Evolutionary conservation across 2,113 vertebrate genomes (phyloP).

Genomic region (Laticauda colubrina): DNA sequence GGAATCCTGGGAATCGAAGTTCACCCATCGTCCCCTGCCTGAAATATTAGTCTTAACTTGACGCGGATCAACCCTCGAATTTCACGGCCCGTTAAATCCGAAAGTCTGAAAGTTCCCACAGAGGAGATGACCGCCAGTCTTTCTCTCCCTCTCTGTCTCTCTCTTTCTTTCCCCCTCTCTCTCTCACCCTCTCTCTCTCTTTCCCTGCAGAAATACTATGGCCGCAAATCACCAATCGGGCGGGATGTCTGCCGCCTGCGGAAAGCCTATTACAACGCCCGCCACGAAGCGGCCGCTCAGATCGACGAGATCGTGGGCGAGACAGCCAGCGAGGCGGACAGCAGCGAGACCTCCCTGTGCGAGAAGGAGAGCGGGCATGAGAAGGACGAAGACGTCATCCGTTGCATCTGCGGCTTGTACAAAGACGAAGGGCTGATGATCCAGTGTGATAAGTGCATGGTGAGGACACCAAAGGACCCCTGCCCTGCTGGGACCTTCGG

Average conservation of each 20-base stretch:
- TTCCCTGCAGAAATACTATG: constrained; percentile 87
- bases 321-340: constrained; percentile 94
- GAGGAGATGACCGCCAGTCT: not conserved
- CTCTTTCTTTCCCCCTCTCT: not conserved
- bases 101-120: not conserved
- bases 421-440: constrained; percentile 99
- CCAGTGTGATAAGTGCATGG: constrained; percentile 99
- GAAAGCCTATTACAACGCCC: constrained; percentile 92
- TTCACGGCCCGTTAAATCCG: not conserved
- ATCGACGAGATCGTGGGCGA: constrained; percentile 98
- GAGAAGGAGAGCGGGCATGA: constrained; percentile 75
- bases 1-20: too few relatives aligned
- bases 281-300: constrained; percentile 90
- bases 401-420: constrained; percentile 97
- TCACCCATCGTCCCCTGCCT: not conserved
- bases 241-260: constrained; percentile 90
- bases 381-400: constrained; percentile 90
- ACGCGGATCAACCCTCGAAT: not conserved
- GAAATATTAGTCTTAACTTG: not conserved
- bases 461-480: constrained; percentile 55
- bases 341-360: constrained; percentile 85
- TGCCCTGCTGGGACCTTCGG: rapidly evolving
- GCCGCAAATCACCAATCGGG: constrained; percentile 89
- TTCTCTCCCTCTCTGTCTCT: too few relatives aligned
- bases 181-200: not conserved